Conservation (phyloP, 2,888 invertebrate genomes). For the Harpalus rubripes region DNA sequence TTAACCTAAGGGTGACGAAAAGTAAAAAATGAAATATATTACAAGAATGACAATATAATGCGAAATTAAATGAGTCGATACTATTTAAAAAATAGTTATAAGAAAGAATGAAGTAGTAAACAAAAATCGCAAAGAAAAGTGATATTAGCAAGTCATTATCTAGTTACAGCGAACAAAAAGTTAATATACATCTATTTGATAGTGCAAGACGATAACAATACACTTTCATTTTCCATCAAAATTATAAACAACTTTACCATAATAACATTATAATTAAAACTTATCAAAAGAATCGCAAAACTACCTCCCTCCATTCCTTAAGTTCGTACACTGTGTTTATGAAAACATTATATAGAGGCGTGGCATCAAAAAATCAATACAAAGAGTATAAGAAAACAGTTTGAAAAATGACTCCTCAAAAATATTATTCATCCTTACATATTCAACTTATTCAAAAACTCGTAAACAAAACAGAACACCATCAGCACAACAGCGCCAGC, state of each 20-base stretch:
- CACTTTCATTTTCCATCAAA: slow-evolving; percentile 41
- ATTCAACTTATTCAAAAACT: slow-evolving; percentile 48
- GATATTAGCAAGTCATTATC: slow-evolving; percentile 40
- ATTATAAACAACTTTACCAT: slow-evolving; percentile 46
- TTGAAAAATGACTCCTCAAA: slow-evolving; percentile 44
- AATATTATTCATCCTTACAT: slow-evolving; percentile 53
- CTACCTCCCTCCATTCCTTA: neutral
- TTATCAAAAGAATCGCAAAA: slow-evolving; percentile 45
- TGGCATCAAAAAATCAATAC: slow-evolving; percentile 38
- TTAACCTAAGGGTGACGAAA: no score
- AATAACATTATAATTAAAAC: slow-evolving; percentile 48
- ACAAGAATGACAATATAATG: no score
- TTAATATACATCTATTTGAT: slow-evolving; percentile 29
- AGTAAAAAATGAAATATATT: no score
- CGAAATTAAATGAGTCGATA: no score
- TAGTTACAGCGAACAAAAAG: slow-evolving; percentile 10
- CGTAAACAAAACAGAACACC: slow-evolving; percentile 39
- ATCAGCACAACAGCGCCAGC: slow-evolving; percentile 4
- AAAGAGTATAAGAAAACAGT: slow-evolving; percentile 16
- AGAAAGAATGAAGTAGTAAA: slow-evolving; percentile 1
- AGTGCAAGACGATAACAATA: slow-evolving; percentile 33
- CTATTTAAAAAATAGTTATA: no score
- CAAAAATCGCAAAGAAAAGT: neutral
- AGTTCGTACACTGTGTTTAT: slow-evolving; percentile 23
- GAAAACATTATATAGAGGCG: slow-evolving; percentile 16